phyloP scores from a whole-genome alignment of 1,140 invertebrate species.

The Drosophila subobscura region DNA sequence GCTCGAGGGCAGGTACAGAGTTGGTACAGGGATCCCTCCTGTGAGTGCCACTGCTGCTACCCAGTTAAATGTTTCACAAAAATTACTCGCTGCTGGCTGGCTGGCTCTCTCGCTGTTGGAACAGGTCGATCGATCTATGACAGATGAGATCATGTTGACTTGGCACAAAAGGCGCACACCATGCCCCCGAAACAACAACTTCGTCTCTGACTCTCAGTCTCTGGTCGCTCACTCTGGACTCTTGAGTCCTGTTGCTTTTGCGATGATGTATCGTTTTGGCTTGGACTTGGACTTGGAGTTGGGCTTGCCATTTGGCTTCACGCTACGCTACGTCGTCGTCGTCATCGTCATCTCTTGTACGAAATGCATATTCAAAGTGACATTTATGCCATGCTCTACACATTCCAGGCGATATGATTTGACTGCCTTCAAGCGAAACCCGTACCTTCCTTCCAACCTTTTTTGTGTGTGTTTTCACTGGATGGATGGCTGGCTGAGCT shows the following conservation, averaged over 20 bases:
- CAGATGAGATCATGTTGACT: constrained; percentile 82
- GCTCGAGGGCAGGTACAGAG: constrained; percentile 53
- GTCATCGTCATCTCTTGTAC: constrained; percentile 60
- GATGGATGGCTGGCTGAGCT: constrained; percentile 8
- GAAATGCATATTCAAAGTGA: constrained; percentile 76
- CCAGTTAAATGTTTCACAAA: constrained; percentile 50
- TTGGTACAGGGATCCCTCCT: constrained; percentile 47
- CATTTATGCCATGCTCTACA: constrained; percentile 82
- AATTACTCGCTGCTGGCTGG: constrained; percentile 1
- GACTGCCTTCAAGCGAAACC: constrained; percentile 46
- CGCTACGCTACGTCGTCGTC: constrained; percentile 63
- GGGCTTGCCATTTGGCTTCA: constrained; percentile 62
- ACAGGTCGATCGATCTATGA: constrained; percentile 82
- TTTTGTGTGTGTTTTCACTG: constrained; percentile 28
- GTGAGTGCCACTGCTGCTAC: constrained; percentile 47
- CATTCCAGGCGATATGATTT: constrained; percentile 78
- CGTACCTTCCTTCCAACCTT: constrained; percentile 24
- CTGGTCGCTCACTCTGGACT: constrained; percentile 34
- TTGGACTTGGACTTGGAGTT: too few species aligned
- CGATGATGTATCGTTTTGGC: constrained; percentile 77
- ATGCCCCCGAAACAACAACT: constrained; percentile 7
- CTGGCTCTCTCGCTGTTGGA: constrained; percentile 60
- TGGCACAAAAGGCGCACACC: constrained; percentile 67
- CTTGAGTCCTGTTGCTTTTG: constrained; percentile 73
- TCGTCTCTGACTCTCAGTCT: not conserved